A percentile compares a stretch with the other conserved stretches of the same genome.
These are phyloP conservation scores for Varecia variegata DNA, from an alignment of 2,797 vertebrate species.

Conservation along the genomic window DNA sequence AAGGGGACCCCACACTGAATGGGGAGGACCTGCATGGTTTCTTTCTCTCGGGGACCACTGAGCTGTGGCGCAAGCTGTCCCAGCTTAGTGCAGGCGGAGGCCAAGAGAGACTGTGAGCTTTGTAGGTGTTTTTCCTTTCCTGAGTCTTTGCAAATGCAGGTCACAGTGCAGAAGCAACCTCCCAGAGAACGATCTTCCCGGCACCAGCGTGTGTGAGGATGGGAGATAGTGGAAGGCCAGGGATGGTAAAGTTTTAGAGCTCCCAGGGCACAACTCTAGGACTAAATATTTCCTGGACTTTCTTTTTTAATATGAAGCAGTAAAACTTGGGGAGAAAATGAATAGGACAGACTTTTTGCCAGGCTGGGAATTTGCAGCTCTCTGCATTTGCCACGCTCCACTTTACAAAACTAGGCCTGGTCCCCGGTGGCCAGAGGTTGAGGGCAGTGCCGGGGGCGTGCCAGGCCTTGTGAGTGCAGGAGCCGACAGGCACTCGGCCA, in stretches of 20 bases:
- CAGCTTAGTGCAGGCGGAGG: too few species aligned
- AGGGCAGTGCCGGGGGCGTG: not conserved
- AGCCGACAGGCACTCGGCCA: not conserved
- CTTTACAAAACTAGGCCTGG: not conserved
- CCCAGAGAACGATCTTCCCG: not conserved
- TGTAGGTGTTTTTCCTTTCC: not conserved
- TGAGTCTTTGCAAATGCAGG: not conserved
- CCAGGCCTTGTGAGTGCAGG: too few species aligned
- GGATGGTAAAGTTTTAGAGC: not conserved
- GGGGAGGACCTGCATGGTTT: not conserved
- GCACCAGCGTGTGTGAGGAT: not conserved
- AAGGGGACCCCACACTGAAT: not conserved
- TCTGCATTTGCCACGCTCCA: not conserved
- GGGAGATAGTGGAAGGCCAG: not conserved
- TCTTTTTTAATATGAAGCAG: slow-evolving; percentile 17
- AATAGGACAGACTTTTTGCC: not conserved
- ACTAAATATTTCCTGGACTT: slow-evolving; percentile 39
- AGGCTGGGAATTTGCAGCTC: not conserved
- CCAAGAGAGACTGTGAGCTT: not conserved
- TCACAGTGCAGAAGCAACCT: fast-evolving
- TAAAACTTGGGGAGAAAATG: slow-evolving; percentile 27
- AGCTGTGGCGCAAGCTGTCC: not conserved
- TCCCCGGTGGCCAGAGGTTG: not conserved
- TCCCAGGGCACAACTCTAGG: not conserved
- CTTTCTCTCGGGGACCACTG: not conserved